Base-by-base conservation (phyloP, 2,113 vertebrate genomes). In the Carassius auratus region DNA sequence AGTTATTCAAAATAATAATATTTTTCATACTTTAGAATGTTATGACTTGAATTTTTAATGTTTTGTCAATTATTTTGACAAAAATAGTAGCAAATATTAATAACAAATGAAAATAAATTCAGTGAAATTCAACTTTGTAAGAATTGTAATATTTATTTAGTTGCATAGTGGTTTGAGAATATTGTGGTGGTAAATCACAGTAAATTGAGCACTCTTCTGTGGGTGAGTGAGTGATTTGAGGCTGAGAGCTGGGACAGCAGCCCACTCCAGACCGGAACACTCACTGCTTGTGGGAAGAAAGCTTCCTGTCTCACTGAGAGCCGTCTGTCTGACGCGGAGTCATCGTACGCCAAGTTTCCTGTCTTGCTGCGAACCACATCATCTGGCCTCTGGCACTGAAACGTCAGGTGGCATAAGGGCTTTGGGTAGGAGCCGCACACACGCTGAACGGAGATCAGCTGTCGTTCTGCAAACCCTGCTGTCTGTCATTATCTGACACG, bases 231-330 rank as follows among this genome's bases (percentile, higher is more conserved):
- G 74, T 76, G 78, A 74, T 42, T 80, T 87, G 78, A 83, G 81
- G 81, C 66, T 73, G 81, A 73, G 81, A 68, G 79, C 86, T 87
- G 88, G 81, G 85, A 88, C 75, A 71, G 52, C 74, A 85, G 83
- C 79, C 85, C 85, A 78, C 61, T 89, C 73, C 83, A 80, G 83
- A 85, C 85, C 83, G 85, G 85, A 89, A 87, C 85, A 62, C 85
- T 85, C 71, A 50, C 88, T 89, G 88, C 86, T 87, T 74, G 71
- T 83, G 62, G 78, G 79, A 76, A 87, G 85, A 86, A 83, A 89
- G 88, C 88, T 89, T 89, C 88, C 88, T 85, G 86, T 89, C 88
- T 83, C 79, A 14, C 85, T 87, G 88, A 75, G 88, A 87, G 81
- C 88, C 83, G 83, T 89, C 88, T 89, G 88, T 85, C 88, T 64